Conservation (phyloP, 2,888 invertebrate species). For the Mesorhabditis sp. region DNA sequence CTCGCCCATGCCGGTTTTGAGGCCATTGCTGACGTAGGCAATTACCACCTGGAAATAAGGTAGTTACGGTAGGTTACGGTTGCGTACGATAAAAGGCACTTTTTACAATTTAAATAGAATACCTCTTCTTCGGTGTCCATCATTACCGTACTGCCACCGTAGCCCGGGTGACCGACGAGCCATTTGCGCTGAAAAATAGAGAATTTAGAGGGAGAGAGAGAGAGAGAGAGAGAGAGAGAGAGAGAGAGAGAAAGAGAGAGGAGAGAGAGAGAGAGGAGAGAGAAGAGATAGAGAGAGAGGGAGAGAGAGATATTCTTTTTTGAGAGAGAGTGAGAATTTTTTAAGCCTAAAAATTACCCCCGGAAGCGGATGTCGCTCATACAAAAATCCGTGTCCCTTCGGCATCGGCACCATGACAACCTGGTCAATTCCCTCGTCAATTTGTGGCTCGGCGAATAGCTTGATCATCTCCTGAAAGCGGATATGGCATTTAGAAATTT, state of each 20-base stretch:
- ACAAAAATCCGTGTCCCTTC: constrained; percentile 56
- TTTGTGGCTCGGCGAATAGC: constrained; percentile 40
- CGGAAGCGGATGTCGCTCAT: constrained; percentile 51
- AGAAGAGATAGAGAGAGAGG: no score
- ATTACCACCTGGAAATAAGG: constrained; percentile 38
- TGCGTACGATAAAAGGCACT: no score
- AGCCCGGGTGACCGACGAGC: constrained; percentile 52
- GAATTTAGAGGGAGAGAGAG: background rate
- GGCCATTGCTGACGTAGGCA: constrained; percentile 53
- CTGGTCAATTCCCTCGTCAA: constrained; percentile 42
- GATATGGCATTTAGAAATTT: no score
- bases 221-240: no score
- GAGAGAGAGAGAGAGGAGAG: no score
- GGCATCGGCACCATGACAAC: constrained; percentile 43
- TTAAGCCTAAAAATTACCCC: constrained; percentile 24
- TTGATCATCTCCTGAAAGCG: constrained; percentile 33
- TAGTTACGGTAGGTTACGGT: background rate
- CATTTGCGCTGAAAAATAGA: constrained; percentile 38
- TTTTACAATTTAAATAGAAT: background rate
- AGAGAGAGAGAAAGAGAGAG: no score
- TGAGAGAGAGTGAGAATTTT: background rate
- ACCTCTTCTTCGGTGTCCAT: constrained; percentile 52
- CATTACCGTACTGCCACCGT: constrained; percentile 54
- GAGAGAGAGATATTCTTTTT: background rate
- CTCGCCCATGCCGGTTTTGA: constrained; percentile 56